Evolutionary conservation across 2,113 vertebrate species (phyloP).

Genomic region (Gymnorhina tibicen): DNA sequence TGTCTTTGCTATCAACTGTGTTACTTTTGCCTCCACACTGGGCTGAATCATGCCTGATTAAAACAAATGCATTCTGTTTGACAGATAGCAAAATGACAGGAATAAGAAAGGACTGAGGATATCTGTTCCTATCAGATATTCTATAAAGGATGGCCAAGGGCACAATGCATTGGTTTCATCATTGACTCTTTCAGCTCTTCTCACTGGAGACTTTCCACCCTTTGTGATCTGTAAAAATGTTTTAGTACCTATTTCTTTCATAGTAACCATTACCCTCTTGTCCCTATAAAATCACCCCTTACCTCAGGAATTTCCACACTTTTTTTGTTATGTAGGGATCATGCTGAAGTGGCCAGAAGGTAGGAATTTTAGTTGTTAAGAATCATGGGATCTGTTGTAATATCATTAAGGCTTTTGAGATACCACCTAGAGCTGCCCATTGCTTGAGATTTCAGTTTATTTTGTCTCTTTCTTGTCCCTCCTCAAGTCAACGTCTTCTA

Average conservation of each 20-base stretch:
- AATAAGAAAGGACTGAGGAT: background rate
- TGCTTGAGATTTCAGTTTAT: background rate
- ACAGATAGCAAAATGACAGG: background rate
- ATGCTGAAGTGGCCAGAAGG: background rate
- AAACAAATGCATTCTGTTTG: background rate
- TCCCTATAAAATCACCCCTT: background rate
- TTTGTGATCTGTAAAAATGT: background rate
- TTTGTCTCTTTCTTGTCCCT: background rate
- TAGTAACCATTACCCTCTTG: background rate
- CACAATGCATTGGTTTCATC: background rate
- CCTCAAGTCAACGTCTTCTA: background rate
- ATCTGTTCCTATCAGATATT: background rate
- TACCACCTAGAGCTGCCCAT: background rate
- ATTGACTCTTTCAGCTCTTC: background rate
- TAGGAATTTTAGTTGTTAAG: background rate
- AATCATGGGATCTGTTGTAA: background rate
- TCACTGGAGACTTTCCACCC: background rate
- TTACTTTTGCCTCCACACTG: background rate
- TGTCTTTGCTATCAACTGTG: background rate
- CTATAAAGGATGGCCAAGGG: background rate
- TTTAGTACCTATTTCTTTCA: background rate
- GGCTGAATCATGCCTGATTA: background rate
- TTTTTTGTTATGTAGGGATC: background rate
- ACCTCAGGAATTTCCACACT: background rate
- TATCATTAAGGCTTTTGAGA: background rate